Base-by-base conservation (phyloP, 2,797 vertebrate species). In the Platyrinchus mystaceus region DNA sequence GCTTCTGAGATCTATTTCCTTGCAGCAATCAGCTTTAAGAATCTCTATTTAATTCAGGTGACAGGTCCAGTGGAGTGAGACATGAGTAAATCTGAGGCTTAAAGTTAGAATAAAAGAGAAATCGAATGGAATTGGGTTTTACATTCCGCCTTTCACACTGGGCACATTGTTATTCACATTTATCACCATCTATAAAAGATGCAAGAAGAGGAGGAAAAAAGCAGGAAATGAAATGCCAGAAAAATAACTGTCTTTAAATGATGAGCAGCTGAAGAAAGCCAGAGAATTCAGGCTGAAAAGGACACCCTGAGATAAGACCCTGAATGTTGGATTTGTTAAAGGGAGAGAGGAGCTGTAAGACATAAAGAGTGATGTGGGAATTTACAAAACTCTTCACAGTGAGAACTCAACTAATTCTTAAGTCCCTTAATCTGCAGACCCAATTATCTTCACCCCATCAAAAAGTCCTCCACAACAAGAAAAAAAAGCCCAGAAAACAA, bases 171-270 rank as follows among this genome's bases (percentile, higher is more conserved):
- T 97, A 94, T 93, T 95, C 95, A 93, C 95, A 86, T 96, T 97
- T 97, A 96, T 95, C 94, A 79, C 87, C 60, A 46, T 78, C 94
- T 92, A 95, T 96, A 96, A 97, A 96, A 93, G 73, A 96, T 94
- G 96, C 87, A 94, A 95, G 81, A 91, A 39, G 75, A 87, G 69
- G 41, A 70, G 83, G 76, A 71, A 80, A 93, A 96, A 94, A 85
- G 37, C 60, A 87, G 94, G 93, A 96, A 96, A 97, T 93, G 91
- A 96, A 97, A 96, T 95, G 95, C 92, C 94, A 96, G 43, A 94
- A 95, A 87, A 92, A 86, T 86, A 87, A 84, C 96, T 89, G 78
- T 95, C 82, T 87, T 96, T 95, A 95, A 93, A 91, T 86, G 91
- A 94, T 62, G 70, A 95, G 78, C 83, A 93, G 85, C 77, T 95